Conservation (phyloP, 2,797 vertebrate species). For the Micrastur ruficollis region DNA sequence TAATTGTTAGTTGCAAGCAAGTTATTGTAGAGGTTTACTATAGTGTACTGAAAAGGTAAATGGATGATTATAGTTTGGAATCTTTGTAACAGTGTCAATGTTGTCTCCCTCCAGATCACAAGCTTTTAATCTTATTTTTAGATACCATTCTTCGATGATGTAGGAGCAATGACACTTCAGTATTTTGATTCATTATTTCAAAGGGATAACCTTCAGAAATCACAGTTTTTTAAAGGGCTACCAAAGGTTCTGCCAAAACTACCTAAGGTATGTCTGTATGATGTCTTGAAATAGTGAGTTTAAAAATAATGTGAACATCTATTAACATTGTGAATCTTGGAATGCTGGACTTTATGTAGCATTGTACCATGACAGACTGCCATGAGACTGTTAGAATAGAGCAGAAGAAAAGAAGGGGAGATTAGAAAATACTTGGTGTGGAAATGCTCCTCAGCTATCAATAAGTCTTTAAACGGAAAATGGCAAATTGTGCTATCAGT, state of each 20-base stretch:
- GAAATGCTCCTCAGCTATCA: neutral
- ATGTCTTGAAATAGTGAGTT: neutral
- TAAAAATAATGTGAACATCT: neutral
- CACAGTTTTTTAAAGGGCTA: constrained; percentile 97
- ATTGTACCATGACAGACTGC: neutral
- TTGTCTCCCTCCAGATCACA: constrained; percentile 1
- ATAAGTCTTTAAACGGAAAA: neutral
- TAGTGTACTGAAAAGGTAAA: neutral
- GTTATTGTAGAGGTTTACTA: neutral
- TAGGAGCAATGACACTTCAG: constrained; percentile 93
- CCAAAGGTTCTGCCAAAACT: constrained; percentile 96
- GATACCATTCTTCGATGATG: constrained; percentile 97
- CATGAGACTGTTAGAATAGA: neutral
- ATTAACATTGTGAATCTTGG: neutral
- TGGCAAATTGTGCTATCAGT: neutral
- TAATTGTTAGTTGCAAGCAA: neutral
- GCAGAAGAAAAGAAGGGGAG: neutral
- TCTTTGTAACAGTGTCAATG: neutral
- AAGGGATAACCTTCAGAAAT: constrained; percentile 98
- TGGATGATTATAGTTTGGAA: neutral
- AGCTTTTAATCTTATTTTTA: constrained; percentile 68
- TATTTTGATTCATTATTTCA: constrained; percentile 99
- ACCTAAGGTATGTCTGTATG: constrained; percentile 85
- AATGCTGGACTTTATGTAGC: neutral
- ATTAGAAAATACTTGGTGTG: neutral